Base-by-base conservation (phyloP, 64 coral and sea anemone genomes). In the Orbicella faveolata region DNA sequence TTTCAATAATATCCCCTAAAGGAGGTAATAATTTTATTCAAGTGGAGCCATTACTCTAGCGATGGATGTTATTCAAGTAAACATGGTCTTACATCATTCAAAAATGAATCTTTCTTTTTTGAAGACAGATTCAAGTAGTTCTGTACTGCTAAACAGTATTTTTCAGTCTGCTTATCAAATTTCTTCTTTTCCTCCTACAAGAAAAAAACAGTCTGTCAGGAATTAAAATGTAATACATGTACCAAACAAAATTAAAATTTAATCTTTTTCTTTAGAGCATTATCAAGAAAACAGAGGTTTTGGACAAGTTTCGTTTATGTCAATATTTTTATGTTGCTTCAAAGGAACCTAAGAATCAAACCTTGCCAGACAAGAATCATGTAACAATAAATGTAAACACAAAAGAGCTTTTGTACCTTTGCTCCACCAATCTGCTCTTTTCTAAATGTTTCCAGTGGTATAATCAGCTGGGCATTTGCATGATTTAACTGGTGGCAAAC, bases 391-490 rank as follows among this genome's bases (percentile, higher is more conserved):
- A 48, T 48, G 44, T 48, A 48, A 48, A 48, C 23, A 26, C 9
- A 79, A 26, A 12, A 54, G 2, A 11, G 19, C 10, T 61, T 76
- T 63, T 75, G 9, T 79, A 95, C 97, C 94, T 93, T 95, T 23
- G 97, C 97, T 81, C 94, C 94, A 34, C 97, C 97, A 89, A 99
- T 95, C 85, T 99, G 97, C 57, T 95, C 97, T 57, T 93, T 99
- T 76, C 97, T 95, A 55, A 99, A 99, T 13, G 20, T 83, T 73
- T 99, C 97, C 34, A 99, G 79, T 37, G 97, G 97, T 10, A 86
- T 34, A n/a, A 99, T 99, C 1, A 99, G 91, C 39, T 95, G 97
- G 41, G 81, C 61, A 61, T 95, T 89, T 30, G 97, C 91, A 95
- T 99, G 91, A 35, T 89, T 84, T 63, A 99, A 81, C 97, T 99